Evolutionary conservation across 2,797 vertebrate species (phyloP), one percentile per base, ranked within the genome.

Genomic region (Halcyon badia): DNA sequence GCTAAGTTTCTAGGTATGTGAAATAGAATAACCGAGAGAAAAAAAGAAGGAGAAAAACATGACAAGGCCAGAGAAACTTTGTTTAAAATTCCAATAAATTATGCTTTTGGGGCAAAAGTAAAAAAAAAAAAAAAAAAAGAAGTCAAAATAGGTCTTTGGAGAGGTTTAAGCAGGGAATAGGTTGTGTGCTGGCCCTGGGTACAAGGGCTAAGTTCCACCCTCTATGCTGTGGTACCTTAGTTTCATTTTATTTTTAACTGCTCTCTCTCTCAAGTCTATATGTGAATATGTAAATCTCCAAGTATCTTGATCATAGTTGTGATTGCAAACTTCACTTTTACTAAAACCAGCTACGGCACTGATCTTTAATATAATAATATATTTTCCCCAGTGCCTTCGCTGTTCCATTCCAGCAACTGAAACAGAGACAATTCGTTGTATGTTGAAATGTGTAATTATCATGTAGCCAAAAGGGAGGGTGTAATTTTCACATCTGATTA

Each of bases 401-500:
- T 96, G 95, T 96, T 98, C 98, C 97, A 98, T 98, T 98, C 98
- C 98, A 98, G 95, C 97, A 97, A 98, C 98, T 97, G 98, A 98
- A 98, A 98, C 97, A 98, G 98, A 98, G 98, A 98, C 98, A 98
- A 98, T 98, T 98, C 97, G 98, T 98, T 97, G 98, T 96, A 96
- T 98, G 98, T 97, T 98, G 98, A 99, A 98, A 98, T 98, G 98
- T 99, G 97, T 99, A 99, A 99, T 99, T 99, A 99, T 98, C 97
- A 94, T 98, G 99, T 98, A 99, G 98, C 98, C 98, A 98, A 99
- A 98, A 98, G 98, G 98, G 98, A 99, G 98, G 98, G 98, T 99
- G 98, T 98, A 98, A 99, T 99, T 98, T 99, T 98, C 98, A 98
- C 98, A 98, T 99, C 98, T 99, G 98, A 99, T 99, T 99, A 99